Evolutionary conservation across 2,888 invertebrate genomes (phyloP).

Genomic region (Cecidostiba fungosa): DNA sequence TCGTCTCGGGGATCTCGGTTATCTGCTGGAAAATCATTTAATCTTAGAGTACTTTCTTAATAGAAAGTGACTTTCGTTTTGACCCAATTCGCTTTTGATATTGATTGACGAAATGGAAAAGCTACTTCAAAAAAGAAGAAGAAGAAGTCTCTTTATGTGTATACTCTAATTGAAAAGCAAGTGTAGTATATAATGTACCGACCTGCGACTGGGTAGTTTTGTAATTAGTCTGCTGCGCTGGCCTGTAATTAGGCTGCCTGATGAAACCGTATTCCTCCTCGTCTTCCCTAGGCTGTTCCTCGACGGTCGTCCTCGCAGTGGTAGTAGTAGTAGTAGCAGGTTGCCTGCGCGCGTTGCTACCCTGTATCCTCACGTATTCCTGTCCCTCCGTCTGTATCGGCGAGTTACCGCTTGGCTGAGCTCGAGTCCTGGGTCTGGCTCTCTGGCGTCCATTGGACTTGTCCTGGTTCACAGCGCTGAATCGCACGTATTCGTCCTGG

Average conservation of each 20-base stretch:
- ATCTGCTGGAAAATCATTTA: not conserved
- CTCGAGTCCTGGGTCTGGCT: conserved; percentile 60
- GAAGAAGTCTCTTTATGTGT: not conserved
- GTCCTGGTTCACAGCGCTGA: conserved; percentile 75
- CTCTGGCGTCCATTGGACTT: conserved; percentile 43
- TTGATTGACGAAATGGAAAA: not conserved
- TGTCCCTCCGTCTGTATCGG: conserved; percentile 75
- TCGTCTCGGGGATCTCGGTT: conserved; percentile 12
- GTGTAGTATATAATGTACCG: conserved; percentile 33
- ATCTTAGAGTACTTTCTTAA: not conserved
- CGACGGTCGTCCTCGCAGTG: conserved; percentile 68
- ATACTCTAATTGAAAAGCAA: not conserved
- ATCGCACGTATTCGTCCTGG: conserved; percentile 77
- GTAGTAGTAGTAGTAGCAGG: conserved; percentile 66
- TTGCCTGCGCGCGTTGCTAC: conserved; percentile 64
- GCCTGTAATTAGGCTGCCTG: conserved; percentile 79
- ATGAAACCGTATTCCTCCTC: conserved; percentile 81
- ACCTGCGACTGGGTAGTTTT: conserved; percentile 69
- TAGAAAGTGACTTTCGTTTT: not conserved
- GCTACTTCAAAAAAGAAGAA: not conserved
- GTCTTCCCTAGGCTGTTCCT: conserved; percentile 68
- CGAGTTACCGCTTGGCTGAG: conserved; percentile 68
- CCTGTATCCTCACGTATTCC: conserved; percentile 76
- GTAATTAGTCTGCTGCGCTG: conserved; percentile 69
- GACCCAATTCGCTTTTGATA: not conserved